Percentiles rank a stretch among this genome's conserved stretches.
phyloP scores from a whole-genome alignment of 2,797 vertebrate species.

The Clarias pachynema region DNA sequence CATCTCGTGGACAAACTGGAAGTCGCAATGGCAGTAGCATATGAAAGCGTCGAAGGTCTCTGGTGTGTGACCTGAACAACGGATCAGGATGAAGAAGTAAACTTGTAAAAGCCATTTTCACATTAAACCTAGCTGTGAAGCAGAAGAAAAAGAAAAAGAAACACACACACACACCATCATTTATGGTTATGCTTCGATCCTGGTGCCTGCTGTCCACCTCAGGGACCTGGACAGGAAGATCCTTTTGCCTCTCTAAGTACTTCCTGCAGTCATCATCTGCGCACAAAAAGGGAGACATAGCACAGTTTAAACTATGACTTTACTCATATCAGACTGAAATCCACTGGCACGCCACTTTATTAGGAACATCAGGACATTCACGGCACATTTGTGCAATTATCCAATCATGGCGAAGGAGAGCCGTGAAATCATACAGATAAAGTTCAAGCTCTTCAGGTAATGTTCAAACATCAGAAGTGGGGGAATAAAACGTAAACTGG shows the following conservation, averaged over 20 bases:
- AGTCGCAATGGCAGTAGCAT: constrained; percentile 92
- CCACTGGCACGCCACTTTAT: not conserved
- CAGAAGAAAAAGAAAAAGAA: not conserved
- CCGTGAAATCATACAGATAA: no score
- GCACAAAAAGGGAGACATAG: constrained; percentile 1
- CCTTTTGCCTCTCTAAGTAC: constrained; percentile 71
- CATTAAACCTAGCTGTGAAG: not conserved
- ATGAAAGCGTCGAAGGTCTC: constrained; percentile 96
- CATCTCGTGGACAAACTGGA: constrained; percentile 92
- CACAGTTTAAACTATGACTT: no score
- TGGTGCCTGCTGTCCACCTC: constrained; percentile 82
- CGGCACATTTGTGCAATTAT: no score
- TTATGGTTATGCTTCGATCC: constrained; percentile 80
- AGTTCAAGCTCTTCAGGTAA: no score
- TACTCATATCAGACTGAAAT: not conserved
- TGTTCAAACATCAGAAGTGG: no score
- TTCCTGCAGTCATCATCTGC: constrained; percentile 85
- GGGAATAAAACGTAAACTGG: no score
- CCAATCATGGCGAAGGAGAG: no score
- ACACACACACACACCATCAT: constrained; percentile 73
- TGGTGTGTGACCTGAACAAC: constrained; percentile 71
- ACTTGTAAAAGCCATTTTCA: not conserved
- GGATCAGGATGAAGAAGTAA: not conserved
- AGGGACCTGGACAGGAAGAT: constrained; percentile 86
- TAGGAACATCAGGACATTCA: not conserved